A percentile compares a stretch with the other conserved stretches of the same genome.
phyloP scores from a whole-genome alignment of 2,113 vertebrate species.

The Vicugna pacos region DNA sequence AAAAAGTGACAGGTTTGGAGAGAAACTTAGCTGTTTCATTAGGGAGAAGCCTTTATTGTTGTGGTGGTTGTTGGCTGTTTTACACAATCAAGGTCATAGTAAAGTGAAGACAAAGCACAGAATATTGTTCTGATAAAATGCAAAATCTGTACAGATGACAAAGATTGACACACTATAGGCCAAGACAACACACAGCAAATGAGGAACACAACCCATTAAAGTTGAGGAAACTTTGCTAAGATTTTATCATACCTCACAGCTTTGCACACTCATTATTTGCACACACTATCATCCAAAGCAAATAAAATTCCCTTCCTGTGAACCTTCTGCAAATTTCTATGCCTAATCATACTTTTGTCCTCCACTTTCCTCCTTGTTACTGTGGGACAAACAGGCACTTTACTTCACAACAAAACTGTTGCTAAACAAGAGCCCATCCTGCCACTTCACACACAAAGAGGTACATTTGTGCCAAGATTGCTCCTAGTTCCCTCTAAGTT shows the following conservation, averaged over 20 bases:
- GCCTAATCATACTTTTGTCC: not conserved
- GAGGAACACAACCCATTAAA: not conserved
- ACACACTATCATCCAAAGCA: not conserved
- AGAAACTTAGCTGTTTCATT: not conserved
- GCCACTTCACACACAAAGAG: not conserved
- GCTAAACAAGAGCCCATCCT: not conserved
- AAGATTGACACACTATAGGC: not conserved
- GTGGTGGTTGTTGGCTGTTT: not conserved
- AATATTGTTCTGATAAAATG: not conserved
- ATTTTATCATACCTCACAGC: not conserved
- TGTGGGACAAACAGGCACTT: not conserved
- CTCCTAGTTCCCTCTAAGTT: not conserved
- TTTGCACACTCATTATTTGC: not conserved
- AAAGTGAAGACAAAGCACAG: conserved; percentile 5
- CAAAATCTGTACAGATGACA: not conserved
- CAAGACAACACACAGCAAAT: not conserved
- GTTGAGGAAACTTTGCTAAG: not conserved
- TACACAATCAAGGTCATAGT: not conserved
- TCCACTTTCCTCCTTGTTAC: not conserved
- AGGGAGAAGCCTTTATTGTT: not conserved
- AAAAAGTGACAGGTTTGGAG: not conserved
- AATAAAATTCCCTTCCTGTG: not conserved
- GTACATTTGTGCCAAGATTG: not conserved
- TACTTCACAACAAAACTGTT: not conserved
- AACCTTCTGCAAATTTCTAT: not conserved